A percentile compares a stretch with the other conserved stretches of the same genome.
phyloP scores from a whole-genome alignment of 2,888 invertebrate species.

The Drosophila acutilabella region DNA sequence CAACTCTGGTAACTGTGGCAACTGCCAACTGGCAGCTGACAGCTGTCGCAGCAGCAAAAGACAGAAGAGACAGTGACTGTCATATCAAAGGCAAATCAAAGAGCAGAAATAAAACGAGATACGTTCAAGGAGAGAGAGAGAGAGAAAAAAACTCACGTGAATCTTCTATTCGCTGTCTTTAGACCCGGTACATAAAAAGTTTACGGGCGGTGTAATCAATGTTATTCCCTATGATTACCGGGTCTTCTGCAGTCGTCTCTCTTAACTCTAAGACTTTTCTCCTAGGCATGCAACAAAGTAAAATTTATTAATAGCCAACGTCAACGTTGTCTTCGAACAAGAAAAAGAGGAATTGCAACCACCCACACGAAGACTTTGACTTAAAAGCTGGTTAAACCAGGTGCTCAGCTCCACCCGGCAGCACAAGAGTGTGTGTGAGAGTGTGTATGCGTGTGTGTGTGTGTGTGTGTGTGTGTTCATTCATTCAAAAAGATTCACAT shows the following conservation, averaged over 20 bases:
- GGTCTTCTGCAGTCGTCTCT: no score
- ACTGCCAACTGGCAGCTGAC: conserved; percentile 60
- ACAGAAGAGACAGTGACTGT: conserved; percentile 22
- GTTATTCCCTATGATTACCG: no score
- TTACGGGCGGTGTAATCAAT: no score
- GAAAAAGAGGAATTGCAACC: conserved; percentile 57
- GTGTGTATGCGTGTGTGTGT: conserved; percentile 12
- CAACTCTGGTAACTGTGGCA: conserved; percentile 8
- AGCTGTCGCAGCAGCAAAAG: conserved; percentile 65
- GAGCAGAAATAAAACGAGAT: conserved; percentile 16
- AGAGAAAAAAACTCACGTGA: conserved; percentile 63
- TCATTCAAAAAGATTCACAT: conserved; percentile 68
- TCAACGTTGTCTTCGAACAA: conserved; percentile 42
- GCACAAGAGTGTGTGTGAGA: conserved; percentile 7
- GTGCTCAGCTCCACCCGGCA: conserved; percentile 9
- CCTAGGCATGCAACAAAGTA: conserved; percentile 67
- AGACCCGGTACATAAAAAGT: no score
- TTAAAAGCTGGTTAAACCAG: conserved; percentile 24
- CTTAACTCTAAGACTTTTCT: background rate
- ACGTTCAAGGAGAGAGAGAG: background rate
- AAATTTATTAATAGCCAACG: conserved; percentile 75
- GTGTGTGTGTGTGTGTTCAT: conserved; percentile 51
- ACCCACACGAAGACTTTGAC: conserved; percentile 34
- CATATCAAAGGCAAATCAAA: conserved; percentile 71
- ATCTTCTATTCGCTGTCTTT: conserved; percentile 60